Base-by-base conservation (phyloP, 2,888 invertebrate species). In the Tanytarsus gracilentus region DNA sequence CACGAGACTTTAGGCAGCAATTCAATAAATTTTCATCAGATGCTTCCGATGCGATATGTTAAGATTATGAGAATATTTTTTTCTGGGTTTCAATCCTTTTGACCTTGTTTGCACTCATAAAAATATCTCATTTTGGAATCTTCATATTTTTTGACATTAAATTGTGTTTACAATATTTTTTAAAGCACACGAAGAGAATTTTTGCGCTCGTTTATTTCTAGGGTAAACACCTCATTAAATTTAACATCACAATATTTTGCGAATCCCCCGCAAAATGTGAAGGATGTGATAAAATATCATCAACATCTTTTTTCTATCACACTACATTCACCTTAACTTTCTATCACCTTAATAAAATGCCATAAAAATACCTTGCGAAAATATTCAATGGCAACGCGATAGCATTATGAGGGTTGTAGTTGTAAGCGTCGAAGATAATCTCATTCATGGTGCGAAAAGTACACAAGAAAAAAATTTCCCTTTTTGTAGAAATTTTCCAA, bases 21-120 rank as follows among this genome's bases (percentile, higher is more conserved):
- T 51, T 53, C 53, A 53, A 53, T 53, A 53, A 33, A 53, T 53
- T 53, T 23, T 36, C 36, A 36, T 36, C 33, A 36, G 36, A 53
- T 36, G 36, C 18, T 36, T 53, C 53, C 53, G 53, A 53, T 53
- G 23, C 23, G 9, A n/a, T n/a, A n/a, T n/a, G n/a, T n/a, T n/a
- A n/a, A n/a, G n/a, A n/a, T n/a, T n/a, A n/a, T n/a, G n/a, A n/a
- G n/a, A n/a, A n/a, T n/a, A n/a, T n/a, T n/a, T n/a, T n/a, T n/a
- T n/a, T n/a, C n/a, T n/a, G n/a, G n/a, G n/a, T n/a, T n/a, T n/a
- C n/a, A n/a, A n/a, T n/a, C n/a, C n/a, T n/a, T n/a, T n/a, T n/a
- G n/a, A n/a, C n/a, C 21, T 9, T 52, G 33, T 36, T 52, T 18
- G 16, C 29, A 44, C n/a, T n/a, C n/a, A n/a, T n/a, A n/a, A n/a